A percentile compares a stretch with the other conserved stretches of the same genome.
Evolutionary conservation across 2,888 invertebrate species (phyloP).

Genomic region (Sicus ferrugineus): DNA sequence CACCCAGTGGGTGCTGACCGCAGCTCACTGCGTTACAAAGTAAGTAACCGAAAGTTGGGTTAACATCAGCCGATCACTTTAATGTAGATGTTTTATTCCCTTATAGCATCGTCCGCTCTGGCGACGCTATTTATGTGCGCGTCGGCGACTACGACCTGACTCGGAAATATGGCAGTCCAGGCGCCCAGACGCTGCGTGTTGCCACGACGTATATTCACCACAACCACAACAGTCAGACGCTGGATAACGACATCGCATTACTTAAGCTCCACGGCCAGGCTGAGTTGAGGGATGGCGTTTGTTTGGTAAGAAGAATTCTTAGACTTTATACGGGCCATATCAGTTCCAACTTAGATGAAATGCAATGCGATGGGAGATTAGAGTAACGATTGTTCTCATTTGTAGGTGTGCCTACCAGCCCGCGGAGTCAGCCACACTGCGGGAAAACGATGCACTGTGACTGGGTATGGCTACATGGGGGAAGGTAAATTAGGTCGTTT

Average conservation of each 20-base stretch:
- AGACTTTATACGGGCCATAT: too few species aligned
- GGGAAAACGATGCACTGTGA: slow-evolving; percentile 90
- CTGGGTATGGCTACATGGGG: slow-evolving; percentile 95
- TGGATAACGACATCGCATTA: slow-evolving; percentile 93
- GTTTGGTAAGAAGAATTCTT: slow-evolving; percentile 55
- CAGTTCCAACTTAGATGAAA: too few species aligned
- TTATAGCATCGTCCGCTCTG: slow-evolving; percentile 86
- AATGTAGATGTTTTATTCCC: not conserved
- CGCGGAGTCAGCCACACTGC: slow-evolving; percentile 88
- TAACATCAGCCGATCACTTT: not conserved
- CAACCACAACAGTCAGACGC: slow-evolving; percentile 93
- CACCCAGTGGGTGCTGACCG: slow-evolving; percentile 93
- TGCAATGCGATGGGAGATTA: too few species aligned
- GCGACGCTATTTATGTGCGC: slow-evolving; percentile 91
- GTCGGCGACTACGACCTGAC: slow-evolving; percentile 94
- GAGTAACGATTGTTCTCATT: too few species aligned
- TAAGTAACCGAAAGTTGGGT: slow-evolving; percentile 68
- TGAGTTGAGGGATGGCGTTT: slow-evolving; percentile 83
- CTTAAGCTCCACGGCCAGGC: slow-evolving; percentile 89
- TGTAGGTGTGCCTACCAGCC: slow-evolving; percentile 86
- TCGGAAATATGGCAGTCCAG: slow-evolving; percentile 88
- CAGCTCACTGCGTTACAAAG: slow-evolving; percentile 95
- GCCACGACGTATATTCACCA: slow-evolving; percentile 95
- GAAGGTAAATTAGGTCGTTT: slow-evolving; percentile 71
- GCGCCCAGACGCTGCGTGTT: slow-evolving; percentile 88